Evolutionary conservation across 2,888 invertebrate species (phyloP), one percentile per base, ranked within the genome.

Genomic region (Brenthis ino): DNA sequence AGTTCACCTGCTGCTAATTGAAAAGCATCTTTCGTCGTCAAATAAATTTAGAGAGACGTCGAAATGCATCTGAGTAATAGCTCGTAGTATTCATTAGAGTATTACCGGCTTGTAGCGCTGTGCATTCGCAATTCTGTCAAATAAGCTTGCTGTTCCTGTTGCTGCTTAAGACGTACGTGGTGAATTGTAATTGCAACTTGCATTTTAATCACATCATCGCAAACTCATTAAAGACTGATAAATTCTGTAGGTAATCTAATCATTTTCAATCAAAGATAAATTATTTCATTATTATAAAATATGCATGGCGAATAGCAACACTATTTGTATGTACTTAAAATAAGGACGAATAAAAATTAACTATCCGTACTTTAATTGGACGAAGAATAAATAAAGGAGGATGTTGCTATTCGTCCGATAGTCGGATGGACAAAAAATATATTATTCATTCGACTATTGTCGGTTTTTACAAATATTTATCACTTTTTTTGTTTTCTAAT

Each of bases 71-170:
- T 64, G 28, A 56, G 64, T 47, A 69, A 64, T 69, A 48, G 67
- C 50, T 64, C 64, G 66, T 57, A 67, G 67, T 24, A 50, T 58
- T 69, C 68, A 72, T 70, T 68, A 66, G 63, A 24, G 64, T 60
- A 68, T 68, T 68, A 70, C 58, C 65, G 58, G 64, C 48, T 64
- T 66, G 68, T 68, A 68, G 53, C 65, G 63, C 57, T 58, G 54
- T 64, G 64, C 64, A 70, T 64, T 68, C 64, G 70, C 66, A 68
- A 71, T 72, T 67, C 57, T 64, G 66, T 60, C 68, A 66, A 71
- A 72, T 71, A 65, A 70, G 72, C 64, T 67, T 57, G 60, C 68
- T 65, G 60, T 70, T 64, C 63, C 60, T 57, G n/a, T 24, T 51
- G 55, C 64, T 65, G 67, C 65, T 65, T 72, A 68, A 56, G 58